These are phyloP conservation scores for Bubalus kerabau DNA, from an alignment of 2,113 vertebrate genomes.

Conservation along the genomic window DNA sequence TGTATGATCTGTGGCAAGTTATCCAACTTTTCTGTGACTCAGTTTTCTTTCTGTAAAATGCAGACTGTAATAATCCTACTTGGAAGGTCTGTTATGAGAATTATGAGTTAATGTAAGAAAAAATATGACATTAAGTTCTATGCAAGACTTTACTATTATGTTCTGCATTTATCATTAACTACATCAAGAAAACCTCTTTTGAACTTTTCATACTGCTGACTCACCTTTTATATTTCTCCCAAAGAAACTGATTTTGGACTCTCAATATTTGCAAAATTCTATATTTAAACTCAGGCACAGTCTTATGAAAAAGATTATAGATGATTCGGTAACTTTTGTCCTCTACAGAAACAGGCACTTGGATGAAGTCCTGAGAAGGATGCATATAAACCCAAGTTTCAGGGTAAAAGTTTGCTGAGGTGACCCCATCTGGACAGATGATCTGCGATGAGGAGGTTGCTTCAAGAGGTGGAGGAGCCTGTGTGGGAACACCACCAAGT, in stretches of 20 bases:
- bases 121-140: neutral
- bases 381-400: conserved; percentile 97
- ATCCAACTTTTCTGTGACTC: neutral
- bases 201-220: conserved; percentile 36
- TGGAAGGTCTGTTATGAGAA: neutral
- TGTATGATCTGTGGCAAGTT: neutral
- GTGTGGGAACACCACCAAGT: conserved; percentile 84
- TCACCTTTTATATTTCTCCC: conserved; percentile 99
- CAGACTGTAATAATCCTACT: neutral
- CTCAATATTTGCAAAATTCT: conserved; percentile 94
- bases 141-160: neutral
- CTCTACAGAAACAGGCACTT: conserved; percentile 95
- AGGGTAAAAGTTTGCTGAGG: conserved; percentile 90
- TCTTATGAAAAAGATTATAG: conserved; percentile 99
- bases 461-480: conserved; percentile 69
- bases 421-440: conserved; percentile 84
- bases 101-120: neutral
- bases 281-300: conserved; percentile 97
- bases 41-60: neutral
- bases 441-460: conserved; percentile 74
- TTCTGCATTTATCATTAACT: neutral
- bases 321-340: conserved; percentile 98
- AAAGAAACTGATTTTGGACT: conserved; percentile 98
- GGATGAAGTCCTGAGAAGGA: conserved; percentile 94
- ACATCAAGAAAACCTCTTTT: neutral